These are phyloP conservation scores for Drosophila baimaii DNA, from an alignment of 1,140 invertebrate species.

Conservation along the genomic window DNA sequence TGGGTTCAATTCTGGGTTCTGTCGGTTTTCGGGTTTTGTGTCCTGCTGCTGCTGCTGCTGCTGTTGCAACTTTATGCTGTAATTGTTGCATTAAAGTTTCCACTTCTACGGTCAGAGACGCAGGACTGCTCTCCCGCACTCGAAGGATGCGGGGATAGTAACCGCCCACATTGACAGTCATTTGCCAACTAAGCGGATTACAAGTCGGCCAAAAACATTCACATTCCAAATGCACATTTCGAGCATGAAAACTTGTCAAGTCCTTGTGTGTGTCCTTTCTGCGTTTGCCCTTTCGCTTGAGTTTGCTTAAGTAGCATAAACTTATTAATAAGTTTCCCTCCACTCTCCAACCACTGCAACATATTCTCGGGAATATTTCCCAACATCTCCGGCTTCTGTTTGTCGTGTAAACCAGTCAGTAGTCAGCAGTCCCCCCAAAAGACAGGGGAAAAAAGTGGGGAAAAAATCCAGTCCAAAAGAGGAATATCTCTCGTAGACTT, in stretches of 20 bases:
- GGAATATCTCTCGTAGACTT: slow-evolving; percentile 37
- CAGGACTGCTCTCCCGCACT: slow-evolving; percentile 3
- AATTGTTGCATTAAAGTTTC: slow-evolving; percentile 65
- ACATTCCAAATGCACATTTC: slow-evolving; percentile 56
- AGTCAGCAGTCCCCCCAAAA: slow-evolving; percentile 14
- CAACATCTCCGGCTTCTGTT: slow-evolving; percentile 18
- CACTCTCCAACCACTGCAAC: slow-evolving; percentile 49
- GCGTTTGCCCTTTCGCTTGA: slow-evolving; percentile 48
- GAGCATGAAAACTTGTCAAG: slow-evolving; percentile 62
- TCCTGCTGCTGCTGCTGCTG: slow-evolving; percentile 31
- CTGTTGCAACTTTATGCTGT: slow-evolving; percentile 58
- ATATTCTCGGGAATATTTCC: slow-evolving; percentile 20
- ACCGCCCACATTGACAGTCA: slow-evolving; percentile 41
- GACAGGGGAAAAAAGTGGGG: background rate
- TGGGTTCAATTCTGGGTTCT: slow-evolving; percentile 19
- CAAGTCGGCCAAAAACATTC: slow-evolving; percentile 55
- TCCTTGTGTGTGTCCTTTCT: slow-evolving; percentile 34
- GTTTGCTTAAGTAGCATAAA: slow-evolving; percentile 75
- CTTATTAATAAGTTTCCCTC: slow-evolving; percentile 76
- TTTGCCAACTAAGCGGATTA: slow-evolving; percentile 71
- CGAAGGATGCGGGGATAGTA: background rate
- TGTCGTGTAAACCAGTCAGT: slow-evolving; percentile 51
- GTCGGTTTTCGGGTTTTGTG: slow-evolving; percentile 4
- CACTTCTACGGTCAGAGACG: slow-evolving; percentile 12
- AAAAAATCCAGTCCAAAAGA: background rate